These are phyloP conservation scores for Planococcus citri DNA, from an alignment of 1,140 invertebrate genomes.

Conservation along the genomic window DNA sequence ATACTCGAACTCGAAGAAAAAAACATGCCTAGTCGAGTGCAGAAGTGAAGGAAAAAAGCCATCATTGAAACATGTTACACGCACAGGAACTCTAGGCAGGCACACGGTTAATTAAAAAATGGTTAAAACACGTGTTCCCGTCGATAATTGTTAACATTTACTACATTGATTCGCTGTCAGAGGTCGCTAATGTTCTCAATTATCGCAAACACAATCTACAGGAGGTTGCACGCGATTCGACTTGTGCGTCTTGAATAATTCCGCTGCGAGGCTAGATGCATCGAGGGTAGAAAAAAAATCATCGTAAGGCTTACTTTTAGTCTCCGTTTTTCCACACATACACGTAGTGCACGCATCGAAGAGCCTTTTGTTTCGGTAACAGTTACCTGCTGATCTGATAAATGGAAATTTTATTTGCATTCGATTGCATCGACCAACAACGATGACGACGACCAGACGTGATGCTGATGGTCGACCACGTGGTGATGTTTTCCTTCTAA, in stretches of 20 bases:
- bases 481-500: too few species aligned
- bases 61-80: too few species aligned
- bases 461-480: too few species aligned
- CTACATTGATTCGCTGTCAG: background rate
- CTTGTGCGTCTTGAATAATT: background rate
- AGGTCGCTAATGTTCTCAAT: constrained; percentile 18
- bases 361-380: background rate
- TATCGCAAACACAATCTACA: constrained; percentile 13
- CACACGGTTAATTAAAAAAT: constrained; percentile 15
- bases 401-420: background rate
- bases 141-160: background rate
- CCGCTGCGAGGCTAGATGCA: background rate
- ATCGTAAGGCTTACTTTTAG: background rate
- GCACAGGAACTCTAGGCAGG: too few species aligned
- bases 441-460: too few species aligned
- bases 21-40: too few species aligned
- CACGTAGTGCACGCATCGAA: too few species aligned
- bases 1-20: too few species aligned
- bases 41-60: too few species aligned
- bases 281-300: background rate
- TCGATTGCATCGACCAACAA: background rate
- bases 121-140: constrained; percentile 4
- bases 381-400: constrained; percentile 4
- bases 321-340: background rate
- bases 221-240: constrained; percentile 14